These are phyloP conservation scores for Acleris holmiana DNA, from an alignment of 2,888 invertebrate species.

Conservation along the genomic window DNA sequence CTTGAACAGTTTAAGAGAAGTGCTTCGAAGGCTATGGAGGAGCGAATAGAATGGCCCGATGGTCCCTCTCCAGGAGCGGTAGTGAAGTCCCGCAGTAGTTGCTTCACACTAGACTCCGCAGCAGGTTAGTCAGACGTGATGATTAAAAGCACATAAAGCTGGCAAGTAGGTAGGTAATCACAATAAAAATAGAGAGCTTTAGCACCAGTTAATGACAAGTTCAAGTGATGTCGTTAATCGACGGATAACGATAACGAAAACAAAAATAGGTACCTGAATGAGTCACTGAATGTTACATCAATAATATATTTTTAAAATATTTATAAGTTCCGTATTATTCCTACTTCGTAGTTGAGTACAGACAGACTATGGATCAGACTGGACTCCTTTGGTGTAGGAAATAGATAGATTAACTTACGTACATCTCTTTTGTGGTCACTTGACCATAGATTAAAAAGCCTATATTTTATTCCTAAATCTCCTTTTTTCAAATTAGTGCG, in stretches of 20 bases:
- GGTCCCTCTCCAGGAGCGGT: constrained; percentile 73
- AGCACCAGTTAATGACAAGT: constrained; percentile 18
- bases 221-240: constrained; percentile 17
- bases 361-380: too few relatives aligned
- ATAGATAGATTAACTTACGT: too few relatives aligned
- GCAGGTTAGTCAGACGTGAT: constrained; percentile 60
- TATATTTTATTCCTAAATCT: too few relatives aligned
- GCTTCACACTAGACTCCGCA: constrained; percentile 74
- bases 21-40: constrained; percentile 91
- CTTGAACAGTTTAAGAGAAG: constrained; percentile 92
- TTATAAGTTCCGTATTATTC: too few relatives aligned
- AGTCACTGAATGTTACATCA: constrained; percentile 11
- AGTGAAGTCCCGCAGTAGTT: constrained; percentile 80
- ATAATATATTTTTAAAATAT: too few relatives aligned
- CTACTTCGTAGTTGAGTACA: too few relatives aligned
- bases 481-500: too few relatives aligned
- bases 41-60: constrained; percentile 82
- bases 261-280: constrained; percentile 2
- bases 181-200: constrained; percentile 8
- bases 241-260: constrained; percentile 27
- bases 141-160: not conserved
- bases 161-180: not conserved
- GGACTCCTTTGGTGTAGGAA: too few relatives aligned
- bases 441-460: too few relatives aligned
- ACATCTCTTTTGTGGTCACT: too few relatives aligned